These are phyloP conservation scores for Nautilus pompilius DNA, from an alignment of 1,140 invertebrate species.

Conservation along the genomic window DNA sequence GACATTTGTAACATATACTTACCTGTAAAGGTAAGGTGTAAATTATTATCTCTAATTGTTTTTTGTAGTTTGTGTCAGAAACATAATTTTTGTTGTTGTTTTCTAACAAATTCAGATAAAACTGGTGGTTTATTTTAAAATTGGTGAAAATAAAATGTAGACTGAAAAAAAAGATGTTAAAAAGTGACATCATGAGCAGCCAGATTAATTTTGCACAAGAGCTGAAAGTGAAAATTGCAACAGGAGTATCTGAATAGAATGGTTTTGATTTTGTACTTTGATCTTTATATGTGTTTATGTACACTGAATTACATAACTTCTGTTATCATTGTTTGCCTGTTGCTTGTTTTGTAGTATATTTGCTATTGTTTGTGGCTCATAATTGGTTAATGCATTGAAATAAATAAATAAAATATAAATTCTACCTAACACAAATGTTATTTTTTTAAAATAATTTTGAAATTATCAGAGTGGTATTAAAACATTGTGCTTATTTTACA, in stretches of 20 bases:
- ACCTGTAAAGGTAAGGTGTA: not conserved
- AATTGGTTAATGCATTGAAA: not conserved
- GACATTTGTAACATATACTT: not conserved
- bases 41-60: not conserved
- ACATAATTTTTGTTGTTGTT: not conserved
- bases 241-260: too few relatives aligned
- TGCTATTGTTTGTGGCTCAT: not conserved
- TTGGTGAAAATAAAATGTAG: not conserved
- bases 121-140: not conserved
- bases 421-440: not conserved
- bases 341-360: not conserved
- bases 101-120: not conserved
- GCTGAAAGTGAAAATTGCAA: too few relatives aligned
- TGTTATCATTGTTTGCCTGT: too few relatives aligned
- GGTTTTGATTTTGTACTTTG: too few relatives aligned
- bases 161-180: not conserved
- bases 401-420: not conserved
- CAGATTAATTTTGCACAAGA: too few relatives aligned
- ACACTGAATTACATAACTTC: too few relatives aligned
- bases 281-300: too few relatives aligned
- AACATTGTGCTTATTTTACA: not conserved
- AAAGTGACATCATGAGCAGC: too few relatives aligned
- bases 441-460: not conserved
- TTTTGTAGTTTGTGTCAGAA: not conserved
- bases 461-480: not conserved